phyloP scores from a whole-genome alignment of 2,888 invertebrate genomes.

The Lottia scabra region DNA sequence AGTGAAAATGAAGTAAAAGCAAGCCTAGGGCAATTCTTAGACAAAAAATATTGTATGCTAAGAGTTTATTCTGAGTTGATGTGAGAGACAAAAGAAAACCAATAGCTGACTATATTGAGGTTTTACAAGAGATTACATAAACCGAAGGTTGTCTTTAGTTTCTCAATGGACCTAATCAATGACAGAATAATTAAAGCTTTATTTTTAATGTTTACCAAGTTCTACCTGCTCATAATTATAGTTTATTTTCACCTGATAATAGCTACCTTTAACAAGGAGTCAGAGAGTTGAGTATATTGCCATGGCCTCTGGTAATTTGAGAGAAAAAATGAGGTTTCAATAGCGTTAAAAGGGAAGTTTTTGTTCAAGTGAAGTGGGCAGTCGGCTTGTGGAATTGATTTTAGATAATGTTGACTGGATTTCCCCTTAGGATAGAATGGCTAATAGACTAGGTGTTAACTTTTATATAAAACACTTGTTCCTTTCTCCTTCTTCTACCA shows the following conservation, averaged over 20 bases:
- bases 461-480: neutral
- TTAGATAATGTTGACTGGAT: neutral
- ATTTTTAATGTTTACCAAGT: too few species aligned
- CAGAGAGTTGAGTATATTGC: too few species aligned
- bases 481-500: neutral
- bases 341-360: constrained; percentile 1
- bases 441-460: constrained; percentile 4
- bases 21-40: neutral
- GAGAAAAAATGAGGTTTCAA: neutral
- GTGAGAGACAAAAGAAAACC: neutral
- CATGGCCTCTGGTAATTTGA: neutral
- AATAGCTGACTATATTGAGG: neutral
- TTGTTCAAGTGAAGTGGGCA: neutral
- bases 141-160: neutral
- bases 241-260: too few species aligned
- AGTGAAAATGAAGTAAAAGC: neutral
- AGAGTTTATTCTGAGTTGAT: neutral
- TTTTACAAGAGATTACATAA: neutral
- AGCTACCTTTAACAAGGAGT: too few species aligned
- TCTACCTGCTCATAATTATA: too few species aligned
- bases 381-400: constrained; percentile 4
- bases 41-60: neutral
- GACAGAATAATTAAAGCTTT: neutral
- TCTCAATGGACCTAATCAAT: neutral
- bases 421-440: neutral